Evolutionary conservation across 2,888 invertebrate species (phyloP), one percentile per base, ranked within the genome.

Genomic region (Phalera bucephala): DNA sequence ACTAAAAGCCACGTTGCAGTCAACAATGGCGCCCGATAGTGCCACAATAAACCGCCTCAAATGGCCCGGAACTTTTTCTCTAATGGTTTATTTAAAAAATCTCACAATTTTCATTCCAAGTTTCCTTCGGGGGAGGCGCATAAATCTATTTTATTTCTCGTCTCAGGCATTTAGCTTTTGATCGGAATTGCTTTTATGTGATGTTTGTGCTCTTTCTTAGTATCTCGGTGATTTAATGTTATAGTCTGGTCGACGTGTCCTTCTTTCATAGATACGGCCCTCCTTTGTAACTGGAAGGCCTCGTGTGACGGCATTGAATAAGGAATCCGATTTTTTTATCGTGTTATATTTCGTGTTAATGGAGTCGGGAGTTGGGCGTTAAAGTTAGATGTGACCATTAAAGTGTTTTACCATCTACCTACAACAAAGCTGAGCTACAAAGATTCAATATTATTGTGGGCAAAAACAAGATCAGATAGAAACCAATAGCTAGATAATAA

Each of bases 21-120:
- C 77, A 80, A 82, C 83, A 86, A 84, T 71, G 72, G 80, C 76
- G 57, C 73, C 68, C 77, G 78, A 85, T 82, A 80, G 82, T 78
- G 77, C 66, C 71, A 83, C 82, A 81, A 84, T 87, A 82, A 80
- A 82, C 81, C 80, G 79, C 82, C 78, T 82, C 76, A 83, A 87
- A 87, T 85, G 84, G 84, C 62, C 75, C 82, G 85, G 84, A 86
- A 87, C 86, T 87, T 88, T 86, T 86, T 84, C 82, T 83, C 72
- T 84, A 84, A 85, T 85, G 85, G 81, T 87, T 87, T 86, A 84
- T 87, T 88, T 86, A 84, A 85, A 85, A 79, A 86, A 86, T 84
- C 80, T 76, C 72, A 79, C 80, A 82, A 76, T 86, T 87, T 85
- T 82, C 82, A 85, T 83, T 84, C 73, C 69, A 75, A 80, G 73